Base-by-base conservation (phyloP, 2,113 vertebrate species). In the Indri indri region DNA sequence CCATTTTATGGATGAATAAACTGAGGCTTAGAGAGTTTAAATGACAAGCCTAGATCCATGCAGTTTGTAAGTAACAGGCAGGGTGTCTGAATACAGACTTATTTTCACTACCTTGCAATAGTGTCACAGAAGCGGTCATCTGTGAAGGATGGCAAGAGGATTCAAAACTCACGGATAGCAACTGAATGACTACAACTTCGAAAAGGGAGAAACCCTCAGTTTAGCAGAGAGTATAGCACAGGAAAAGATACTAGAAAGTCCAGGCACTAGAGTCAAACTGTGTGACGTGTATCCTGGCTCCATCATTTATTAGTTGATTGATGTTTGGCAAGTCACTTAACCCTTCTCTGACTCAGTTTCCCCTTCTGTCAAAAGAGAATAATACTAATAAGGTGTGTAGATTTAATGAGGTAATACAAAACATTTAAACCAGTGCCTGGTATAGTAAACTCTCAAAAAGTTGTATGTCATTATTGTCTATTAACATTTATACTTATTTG, bases 1-100 rank as follows among this genome's bases (percentile, higher is more conserved):
- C 37, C 52, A 23, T 71, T 97, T 83, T 92, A 63, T 34, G 54
- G 42, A 70, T 37, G 37, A 91, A 90, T 77, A 95, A 87, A 90
- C 32, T 20, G 87, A 87, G 32, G 27, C 23, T 92, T 52, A 8
- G 47, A 61, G 37, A 40, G 14, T 92, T 74, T 91, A 70, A 84
- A 57, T 47, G 63, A 25, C 45, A 91, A 74, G 32, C 8, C 25
- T 77, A 70, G 27, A 25, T 86, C 8, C 45, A 80, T 30, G 12
- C 14, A 84, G 37, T 63, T 73, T 76, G 12, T 79, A 83, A 83
- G 37, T 54, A 27, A 18, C 57, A 85, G 59, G 37, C 18, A 3
- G 66, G 47, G 65, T 50, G 50, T 47, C 47, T 94, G 45, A 88
- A 83, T 4, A 61, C 23, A 85, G 30, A 50, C 47, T 50, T 68